A percentile compares a stretch with the other conserved stretches of the same genome.
phyloP scores from a whole-genome alignment of 1,140 invertebrate genomes.

The Oreohelix idahoensis region DNA sequence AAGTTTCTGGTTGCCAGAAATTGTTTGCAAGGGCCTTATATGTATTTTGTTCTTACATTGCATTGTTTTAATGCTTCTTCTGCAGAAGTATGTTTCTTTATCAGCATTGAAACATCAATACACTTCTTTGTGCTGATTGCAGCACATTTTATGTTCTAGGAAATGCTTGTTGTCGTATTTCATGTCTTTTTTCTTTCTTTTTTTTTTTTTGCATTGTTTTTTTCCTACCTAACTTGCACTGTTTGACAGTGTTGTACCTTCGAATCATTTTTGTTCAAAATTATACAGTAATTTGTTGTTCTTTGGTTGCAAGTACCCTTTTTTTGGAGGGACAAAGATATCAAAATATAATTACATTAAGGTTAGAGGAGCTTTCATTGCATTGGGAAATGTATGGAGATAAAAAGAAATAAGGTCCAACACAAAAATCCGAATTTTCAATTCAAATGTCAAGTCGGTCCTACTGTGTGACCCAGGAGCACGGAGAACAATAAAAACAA shows the following conservation, averaged over 20 bases:
- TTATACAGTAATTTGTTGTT: too few species aligned
- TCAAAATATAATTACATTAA: too few species aligned
- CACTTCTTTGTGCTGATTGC: neutral
- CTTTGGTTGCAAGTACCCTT: too few species aligned
- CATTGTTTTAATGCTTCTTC: neutral
- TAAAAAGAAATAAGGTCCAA: too few species aligned
- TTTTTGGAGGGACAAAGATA: too few species aligned
- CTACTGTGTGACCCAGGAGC: too few species aligned
- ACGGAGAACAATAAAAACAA: too few species aligned
- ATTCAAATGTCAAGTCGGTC: too few species aligned
- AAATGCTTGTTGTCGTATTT: neutral
- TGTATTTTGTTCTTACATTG: conserved; percentile 1
- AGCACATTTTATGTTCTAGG: neutral
- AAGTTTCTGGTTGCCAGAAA: conserved; percentile 12
- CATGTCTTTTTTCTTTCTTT: too few species aligned
- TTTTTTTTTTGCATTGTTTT: neutral
- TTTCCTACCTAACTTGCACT: neutral
- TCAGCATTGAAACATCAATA: neutral
- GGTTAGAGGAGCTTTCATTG: too few species aligned
- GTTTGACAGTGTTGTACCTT: neutral
- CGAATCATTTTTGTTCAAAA: neutral
- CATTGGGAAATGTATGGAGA: too few species aligned
- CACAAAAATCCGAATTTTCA: too few species aligned
- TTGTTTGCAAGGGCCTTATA: conserved; percentile 1
- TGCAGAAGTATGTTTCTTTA: neutral